Conservation (phyloP, 1,140 invertebrate genomes). For the Heterodera schachtii region DNA sequence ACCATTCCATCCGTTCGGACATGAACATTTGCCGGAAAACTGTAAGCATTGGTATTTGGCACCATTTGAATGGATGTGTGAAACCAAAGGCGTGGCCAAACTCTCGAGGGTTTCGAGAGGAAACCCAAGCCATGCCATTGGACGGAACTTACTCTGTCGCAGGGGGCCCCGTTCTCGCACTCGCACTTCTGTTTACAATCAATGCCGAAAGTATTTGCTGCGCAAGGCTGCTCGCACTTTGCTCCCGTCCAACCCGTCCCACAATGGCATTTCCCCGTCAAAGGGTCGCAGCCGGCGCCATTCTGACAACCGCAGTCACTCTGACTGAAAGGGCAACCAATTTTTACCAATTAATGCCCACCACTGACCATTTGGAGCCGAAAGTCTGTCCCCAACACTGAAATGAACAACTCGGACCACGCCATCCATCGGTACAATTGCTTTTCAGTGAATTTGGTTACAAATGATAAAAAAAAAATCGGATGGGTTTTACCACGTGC, state of each 20-base stretch:
- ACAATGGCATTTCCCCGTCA: conserved; percentile 81
- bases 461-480: too few species aligned
- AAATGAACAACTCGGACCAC: conserved; percentile 66
- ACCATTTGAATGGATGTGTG: conserved; percentile 70
- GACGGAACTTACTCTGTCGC: conserved; percentile 77
- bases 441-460: neutral
- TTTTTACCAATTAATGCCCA: neutral
- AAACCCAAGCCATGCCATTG: too few species aligned
- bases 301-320: conserved; percentile 88
- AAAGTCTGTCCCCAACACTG: conserved; percentile 46
- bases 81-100: conserved; percentile 70
- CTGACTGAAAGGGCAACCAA: neutral
- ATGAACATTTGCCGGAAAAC: conserved; percentile 78
- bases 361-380: conserved; percentile 68
- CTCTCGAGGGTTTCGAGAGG: conserved; percentile 69
- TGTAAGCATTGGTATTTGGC: conserved; percentile 47
- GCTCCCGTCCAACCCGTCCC: conserved; percentile 76
- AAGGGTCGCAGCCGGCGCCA: conserved; percentile 78
- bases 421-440: conserved; percentile 61
- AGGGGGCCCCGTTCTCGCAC: conserved; percentile 85
- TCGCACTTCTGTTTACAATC: conserved; percentile 71
- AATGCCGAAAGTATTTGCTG: conserved; percentile 64
- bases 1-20: conserved; percentile 83
- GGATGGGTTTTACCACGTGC: conserved; percentile 62
- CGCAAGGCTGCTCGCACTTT: conserved; percentile 65